Base-by-base conservation (phyloP, 2,113 vertebrate genomes). In the Stomatorhinus ivindoensis region DNA sequence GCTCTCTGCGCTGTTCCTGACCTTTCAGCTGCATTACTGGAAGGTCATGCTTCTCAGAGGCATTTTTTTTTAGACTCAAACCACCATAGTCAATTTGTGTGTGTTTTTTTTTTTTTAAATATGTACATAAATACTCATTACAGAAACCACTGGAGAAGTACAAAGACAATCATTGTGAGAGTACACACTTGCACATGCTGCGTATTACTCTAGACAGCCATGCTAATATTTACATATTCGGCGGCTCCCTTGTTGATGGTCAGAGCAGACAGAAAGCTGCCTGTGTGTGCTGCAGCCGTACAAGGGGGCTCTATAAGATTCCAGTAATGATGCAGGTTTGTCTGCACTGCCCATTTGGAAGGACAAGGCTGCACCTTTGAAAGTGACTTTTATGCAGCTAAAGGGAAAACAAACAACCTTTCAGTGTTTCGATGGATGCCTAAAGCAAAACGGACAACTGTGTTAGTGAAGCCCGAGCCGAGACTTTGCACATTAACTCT, bases 251-350 rank as follows among this genome's bases (percentile, higher is more conserved):
- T 39, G 88, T 82, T 48, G 31, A 6, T 80, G 47, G 53, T 21
- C 42, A 69, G 61, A 69, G 24, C 55, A 27, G 46, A 90, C 88
- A 89, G 90, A 90, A 92, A 90, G 90, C 53, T 11, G 80, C 91
- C 58, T 89, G 87, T 93, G 89, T 91, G 87, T 80, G 48, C 87
- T n/a, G 21, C 13, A 53, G 89, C 76, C 51, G 53, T 42, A 91
- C 89, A 92, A 92, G 88, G 69, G 86, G 51, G 89, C 87, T 90
- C 92, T 88, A 90, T 92, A 69, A 86, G 83, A 46, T 88, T 92
- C 93, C 89, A 89, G 53, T 65, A 48, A 90, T 89, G 91, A 89
- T 73, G 87, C 69, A 88, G 91, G 82, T 91, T 92, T 90, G 90
- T 69, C 84, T 24, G 85, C 91, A 65, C 88, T 48, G 82, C 84